Conservation (phyloP, 1,140 invertebrate genomes). For the Drosophila nikananu region DNA sequence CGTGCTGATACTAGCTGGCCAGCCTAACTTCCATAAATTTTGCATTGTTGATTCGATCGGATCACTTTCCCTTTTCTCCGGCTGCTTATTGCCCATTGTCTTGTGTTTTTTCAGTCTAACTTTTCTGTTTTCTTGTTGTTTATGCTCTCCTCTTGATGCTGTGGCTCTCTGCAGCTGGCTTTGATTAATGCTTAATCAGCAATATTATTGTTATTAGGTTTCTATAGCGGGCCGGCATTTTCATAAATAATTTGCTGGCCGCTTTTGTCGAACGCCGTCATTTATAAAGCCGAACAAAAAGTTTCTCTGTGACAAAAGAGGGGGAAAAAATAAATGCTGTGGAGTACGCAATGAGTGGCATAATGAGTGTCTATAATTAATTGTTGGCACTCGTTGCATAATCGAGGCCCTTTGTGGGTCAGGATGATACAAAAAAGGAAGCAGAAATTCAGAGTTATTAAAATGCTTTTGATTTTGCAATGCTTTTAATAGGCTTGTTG, state of each 20-base stretch:
- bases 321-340: constrained; percentile 3
- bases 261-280: constrained; percentile 46
- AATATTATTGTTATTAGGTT: constrained; percentile 82
- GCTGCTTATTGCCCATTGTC: constrained; percentile 27
- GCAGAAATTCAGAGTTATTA: neutral
- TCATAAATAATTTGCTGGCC: constrained; percentile 33
- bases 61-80: constrained; percentile 64
- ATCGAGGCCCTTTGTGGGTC: neutral
- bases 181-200: constrained; percentile 83
- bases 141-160: constrained; percentile 19
- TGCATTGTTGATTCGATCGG: constrained; percentile 26
- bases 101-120: constrained; percentile 17
- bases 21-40: constrained; percentile 34
- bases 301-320: constrained; percentile 61
- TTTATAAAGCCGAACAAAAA: constrained; percentile 60
- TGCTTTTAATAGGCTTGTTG: neutral
- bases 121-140: constrained; percentile 30
- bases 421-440: neutral
- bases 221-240: constrained; percentile 63
- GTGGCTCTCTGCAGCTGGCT: constrained; percentile 31
- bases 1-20: constrained; percentile 14
- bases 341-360: constrained; percentile 27
- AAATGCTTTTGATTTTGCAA: no score
- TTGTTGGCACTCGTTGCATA: constrained; percentile 36
- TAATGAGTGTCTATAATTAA: constrained; percentile 34